Evolutionary conservation across 2,113 vertebrate genomes (phyloP), one percentile per base, ranked within the genome.

Genomic region (Romanogobio albipinnatus): DNA sequence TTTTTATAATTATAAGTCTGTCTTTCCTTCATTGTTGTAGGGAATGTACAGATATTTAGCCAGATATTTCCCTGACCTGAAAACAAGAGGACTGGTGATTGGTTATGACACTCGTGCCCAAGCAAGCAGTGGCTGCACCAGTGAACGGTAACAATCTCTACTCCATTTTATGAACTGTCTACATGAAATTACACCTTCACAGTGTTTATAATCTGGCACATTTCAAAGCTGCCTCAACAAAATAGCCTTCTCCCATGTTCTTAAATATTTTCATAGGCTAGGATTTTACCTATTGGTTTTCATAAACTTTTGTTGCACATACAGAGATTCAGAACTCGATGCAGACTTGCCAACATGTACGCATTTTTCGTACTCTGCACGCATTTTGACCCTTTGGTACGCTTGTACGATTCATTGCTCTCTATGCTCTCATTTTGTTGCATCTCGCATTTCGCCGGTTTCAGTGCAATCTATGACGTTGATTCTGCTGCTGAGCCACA

Each of bases 91-190:
- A 6, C 91, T 99, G 87, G 98, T 99, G 19, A 92, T 99, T 51
- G 98, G 98, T 1, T 98, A 96, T 83, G 98, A 99, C 91, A 97
- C 96, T 78, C 93, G 98, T 82, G 98, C 95, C 45, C 97, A 98
- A 91, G 94, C 94, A 87, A 94, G 94, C 85, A 99, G 96, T 91
- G 96, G 95, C 92, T 99, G 98, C 94, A 98, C 94, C 94, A 99
- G 98, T 89, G 92, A 96, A 89, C 93, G 97, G 98, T 98, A 94
- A 19, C 59, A 13, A 33, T 70, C 49, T 56, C 14, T 15, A 9
- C n/a, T 56, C 15, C 45, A 3, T 11, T 47, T 8, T 5, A 24
- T 33, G 0, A 53, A 8, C 39, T 24, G 19, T 26, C 24, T 43
- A 47, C 36, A 53, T n/a, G 1, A n/a, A 51, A 59, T 33, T 45